A percentile compares a stretch with the other conserved stretches of the same genome.
phyloP scores from a whole-genome alignment of 2,113 vertebrate species.

The Festucalex cinctus region DNA sequence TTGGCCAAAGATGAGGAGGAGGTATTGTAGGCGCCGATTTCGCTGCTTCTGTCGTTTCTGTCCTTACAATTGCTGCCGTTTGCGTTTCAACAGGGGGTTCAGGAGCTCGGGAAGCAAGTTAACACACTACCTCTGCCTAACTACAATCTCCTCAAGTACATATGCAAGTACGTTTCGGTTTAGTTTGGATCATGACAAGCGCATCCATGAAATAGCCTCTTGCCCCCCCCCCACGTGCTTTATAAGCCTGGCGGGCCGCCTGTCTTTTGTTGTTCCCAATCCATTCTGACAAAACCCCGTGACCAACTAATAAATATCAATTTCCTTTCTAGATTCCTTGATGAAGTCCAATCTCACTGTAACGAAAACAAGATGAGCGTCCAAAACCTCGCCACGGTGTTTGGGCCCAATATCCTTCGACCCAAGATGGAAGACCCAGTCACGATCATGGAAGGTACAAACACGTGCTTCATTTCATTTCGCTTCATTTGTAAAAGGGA shows the following conservation, averaged over 20 bases:
- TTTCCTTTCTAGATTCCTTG: slow-evolving; percentile 81
- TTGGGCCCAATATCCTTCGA: slow-evolving; percentile 93
- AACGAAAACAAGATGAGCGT: slow-evolving; percentile 94
- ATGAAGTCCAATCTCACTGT: slow-evolving; percentile 93
- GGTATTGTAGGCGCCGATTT: slow-evolving; percentile 56
- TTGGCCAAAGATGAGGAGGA: slow-evolving; percentile 92
- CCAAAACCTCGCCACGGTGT: slow-evolving; percentile 94
- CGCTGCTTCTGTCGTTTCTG: neutral
- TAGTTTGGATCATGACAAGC: neutral
- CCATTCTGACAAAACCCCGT: no score
- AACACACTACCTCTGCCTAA: slow-evolving; percentile 87
- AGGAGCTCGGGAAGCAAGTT: slow-evolving; percentile 87
- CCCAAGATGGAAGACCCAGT: slow-evolving; percentile 91
- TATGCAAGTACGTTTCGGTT: slow-evolving; percentile 86
- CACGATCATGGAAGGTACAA: slow-evolving; percentile 90
- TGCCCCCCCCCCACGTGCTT: no score
- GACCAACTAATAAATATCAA: neutral
- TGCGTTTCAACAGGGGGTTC: slow-evolving; percentile 77
- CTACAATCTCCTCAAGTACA: slow-evolving; percentile 94
- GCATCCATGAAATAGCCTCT: neutral
- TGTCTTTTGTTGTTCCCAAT: no score
- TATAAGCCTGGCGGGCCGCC: no score
- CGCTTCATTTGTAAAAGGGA: no score
- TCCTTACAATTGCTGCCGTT: neutral
- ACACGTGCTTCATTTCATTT: no score